Base-by-base conservation (phyloP, 2,113 vertebrate genomes). In the Eonycteris spelaea region DNA sequence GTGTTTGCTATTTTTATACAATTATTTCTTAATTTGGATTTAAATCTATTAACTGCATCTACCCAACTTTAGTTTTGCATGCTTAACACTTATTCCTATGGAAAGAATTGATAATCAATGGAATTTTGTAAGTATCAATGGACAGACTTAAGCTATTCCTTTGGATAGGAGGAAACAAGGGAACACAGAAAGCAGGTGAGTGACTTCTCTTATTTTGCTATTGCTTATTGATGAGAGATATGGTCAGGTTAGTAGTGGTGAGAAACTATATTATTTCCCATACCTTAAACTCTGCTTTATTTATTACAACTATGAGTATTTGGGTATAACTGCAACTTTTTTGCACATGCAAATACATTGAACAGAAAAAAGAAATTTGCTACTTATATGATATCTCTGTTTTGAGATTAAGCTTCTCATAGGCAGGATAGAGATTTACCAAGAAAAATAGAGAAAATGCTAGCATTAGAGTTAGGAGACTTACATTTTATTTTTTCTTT, bases 401-500 rank as follows among this genome's bases (percentile, higher is more conserved):
- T 87, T 80, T 63, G n/a, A 90, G 63, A 73, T 63, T 87, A 89
- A 89, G 19, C n/a, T 68, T 74, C 24, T 74, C 3, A 51, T 13
- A 84, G 38, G 35, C 16, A 88, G 16, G 30, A 61, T 51, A 6
- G 53, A 95, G 48, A 79, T 93, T 92, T 86, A 68, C 24, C 28
- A 86, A 3, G 33, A 51, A 59, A 94, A 73, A 89, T 28, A 88
- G n/a, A 88, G 21, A 22, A 83, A 90, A 80, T 71, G 24, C 38
- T 79, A 90, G 24, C 12, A 65, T n/a, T 43, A 61, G 30, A 85
- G 18, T 79, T 65, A 84, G 24, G n/a, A 70, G 18, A 84, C 18
- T 40, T 33, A 28, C 68, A 89, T 65, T 78, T 79, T 67, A 55
- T 77, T 93, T 95, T 93, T 48, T 77, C 10, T 78, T 96, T 78